phyloP scores from a whole-genome alignment of 2,888 invertebrate species.

The Athalia circularis region DNA sequence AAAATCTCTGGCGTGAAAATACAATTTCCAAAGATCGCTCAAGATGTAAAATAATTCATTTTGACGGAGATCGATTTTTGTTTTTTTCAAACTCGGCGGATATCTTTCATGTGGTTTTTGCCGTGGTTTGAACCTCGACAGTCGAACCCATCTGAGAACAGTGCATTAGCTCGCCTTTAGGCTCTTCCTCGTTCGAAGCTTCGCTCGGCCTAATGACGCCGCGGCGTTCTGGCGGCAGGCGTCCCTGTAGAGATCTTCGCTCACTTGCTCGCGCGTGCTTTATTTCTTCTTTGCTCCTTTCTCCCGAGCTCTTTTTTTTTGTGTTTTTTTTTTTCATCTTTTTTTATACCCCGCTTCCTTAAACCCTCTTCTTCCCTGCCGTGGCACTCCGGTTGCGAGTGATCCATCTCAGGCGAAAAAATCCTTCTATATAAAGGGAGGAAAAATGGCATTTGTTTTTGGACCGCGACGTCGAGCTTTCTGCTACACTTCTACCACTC shows the following conservation, averaged over 20 bases:
- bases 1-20: too few relatives aligned
- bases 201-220: slow-evolving; percentile 67
- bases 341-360: slow-evolving; percentile 22
- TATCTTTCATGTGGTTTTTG: slow-evolving; percentile 60
- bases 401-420: slow-evolving; percentile 46
- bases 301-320: slow-evolving; percentile 6
- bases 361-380: slow-evolving; percentile 1
- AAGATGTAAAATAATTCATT: too few relatives aligned
- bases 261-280: slow-evolving; percentile 66
- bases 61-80: too few relatives aligned
- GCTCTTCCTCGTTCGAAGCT: slow-evolving; percentile 51
- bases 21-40: too few relatives aligned
- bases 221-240: slow-evolving; percentile 50
- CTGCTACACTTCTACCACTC: not conserved
- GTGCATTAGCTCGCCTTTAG: slow-evolving; percentile 51
- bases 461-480: slow-evolving; percentile 41
- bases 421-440: slow-evolving; percentile 43
- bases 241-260: slow-evolving; percentile 66
- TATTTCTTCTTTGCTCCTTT: slow-evolving; percentile 56
- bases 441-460: slow-evolving; percentile 49
- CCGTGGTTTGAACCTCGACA: slow-evolving; percentile 61
- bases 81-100: slow-evolving; percentile 57
- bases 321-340: slow-evolving; percentile 19
- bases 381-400: slow-evolving; percentile 44
- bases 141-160: slow-evolving; percentile 57